Evolutionary conservation across 2,888 invertebrate species (phyloP).

Genomic region (Aspidapion aeneum): DNA sequence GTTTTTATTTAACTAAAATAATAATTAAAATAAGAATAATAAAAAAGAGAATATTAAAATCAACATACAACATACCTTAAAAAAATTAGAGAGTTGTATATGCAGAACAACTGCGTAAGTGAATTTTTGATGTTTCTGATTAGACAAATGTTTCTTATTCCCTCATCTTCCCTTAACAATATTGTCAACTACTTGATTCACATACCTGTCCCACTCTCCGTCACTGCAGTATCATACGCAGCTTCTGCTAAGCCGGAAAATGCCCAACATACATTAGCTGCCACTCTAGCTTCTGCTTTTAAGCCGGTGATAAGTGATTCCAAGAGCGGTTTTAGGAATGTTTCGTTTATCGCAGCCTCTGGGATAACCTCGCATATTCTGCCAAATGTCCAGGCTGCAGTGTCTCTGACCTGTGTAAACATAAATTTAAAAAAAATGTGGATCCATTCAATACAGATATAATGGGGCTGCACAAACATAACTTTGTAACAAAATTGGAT

Average conservation of each 20-base stretch:
- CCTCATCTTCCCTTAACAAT: no score
- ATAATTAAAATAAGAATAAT: no score
- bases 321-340: constrained; percentile 74
- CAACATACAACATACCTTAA: no score
- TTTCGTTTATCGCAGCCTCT: constrained; percentile 88
- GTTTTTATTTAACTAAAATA: no score
- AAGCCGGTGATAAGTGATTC: constrained; percentile 83
- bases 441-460: no score
- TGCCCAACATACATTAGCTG: constrained; percentile 99
- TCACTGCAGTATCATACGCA: constrained; percentile 85
- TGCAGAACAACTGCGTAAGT: no score
- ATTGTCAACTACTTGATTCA: no score
- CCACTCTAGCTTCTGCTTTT: constrained; percentile 92
- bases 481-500: neutral
- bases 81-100: no score
- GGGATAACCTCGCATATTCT: constrained; percentile 97
- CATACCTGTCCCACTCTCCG: neutral
- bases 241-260: constrained; percentile 96
- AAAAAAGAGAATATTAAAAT: no score
- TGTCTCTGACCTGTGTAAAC: constrained; percentile 72
- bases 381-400: constrained; percentile 94
- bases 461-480: no score
- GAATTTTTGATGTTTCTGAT: no score
- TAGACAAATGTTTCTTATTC: no score
- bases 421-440: neutral